These are phyloP conservation scores for Tapirus terrestris DNA, from an alignment of 2,113 vertebrate genomes.

Conservation along the genomic window DNA sequence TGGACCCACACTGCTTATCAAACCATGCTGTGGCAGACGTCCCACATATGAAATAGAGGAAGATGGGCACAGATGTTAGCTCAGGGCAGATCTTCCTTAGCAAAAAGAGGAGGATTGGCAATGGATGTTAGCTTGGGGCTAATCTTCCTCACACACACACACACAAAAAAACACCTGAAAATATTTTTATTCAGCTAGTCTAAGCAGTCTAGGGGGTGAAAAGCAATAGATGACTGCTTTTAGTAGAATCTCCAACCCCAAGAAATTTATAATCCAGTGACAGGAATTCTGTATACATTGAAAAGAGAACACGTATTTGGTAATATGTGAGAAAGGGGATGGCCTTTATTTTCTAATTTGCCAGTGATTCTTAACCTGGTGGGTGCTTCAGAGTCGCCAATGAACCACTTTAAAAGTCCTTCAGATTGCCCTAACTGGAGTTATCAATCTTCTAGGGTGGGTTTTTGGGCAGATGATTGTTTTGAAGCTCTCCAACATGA, in stretches of 20 bases:
- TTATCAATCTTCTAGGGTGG: neutral
- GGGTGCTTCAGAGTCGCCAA: neutral
- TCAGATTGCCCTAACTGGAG: neutral
- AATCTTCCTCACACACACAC: no score
- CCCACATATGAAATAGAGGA: no score
- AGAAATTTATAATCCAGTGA: neutral
- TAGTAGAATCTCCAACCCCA: neutral
- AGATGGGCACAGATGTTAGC: no score
- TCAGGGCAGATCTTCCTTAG: no score
- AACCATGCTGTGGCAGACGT: no score
- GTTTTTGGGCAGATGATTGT: neutral
- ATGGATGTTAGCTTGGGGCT: no score
- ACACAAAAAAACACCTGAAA: no score
- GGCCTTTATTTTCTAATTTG: neutral
- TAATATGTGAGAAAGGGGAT: neutral
- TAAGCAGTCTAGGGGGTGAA: neutral
- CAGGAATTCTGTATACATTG: neutral
- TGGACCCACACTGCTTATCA: no score
- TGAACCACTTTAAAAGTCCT: neutral
- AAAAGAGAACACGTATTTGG: neutral
- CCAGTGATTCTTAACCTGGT: neutral
- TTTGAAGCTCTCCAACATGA: neutral
- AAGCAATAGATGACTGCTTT: conserved; percentile 12
- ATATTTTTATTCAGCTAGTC: neutral
- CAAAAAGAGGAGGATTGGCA: no score